Base-by-base conservation (phyloP, 1,140 invertebrate species). In the Scylla paramamosain region DNA sequence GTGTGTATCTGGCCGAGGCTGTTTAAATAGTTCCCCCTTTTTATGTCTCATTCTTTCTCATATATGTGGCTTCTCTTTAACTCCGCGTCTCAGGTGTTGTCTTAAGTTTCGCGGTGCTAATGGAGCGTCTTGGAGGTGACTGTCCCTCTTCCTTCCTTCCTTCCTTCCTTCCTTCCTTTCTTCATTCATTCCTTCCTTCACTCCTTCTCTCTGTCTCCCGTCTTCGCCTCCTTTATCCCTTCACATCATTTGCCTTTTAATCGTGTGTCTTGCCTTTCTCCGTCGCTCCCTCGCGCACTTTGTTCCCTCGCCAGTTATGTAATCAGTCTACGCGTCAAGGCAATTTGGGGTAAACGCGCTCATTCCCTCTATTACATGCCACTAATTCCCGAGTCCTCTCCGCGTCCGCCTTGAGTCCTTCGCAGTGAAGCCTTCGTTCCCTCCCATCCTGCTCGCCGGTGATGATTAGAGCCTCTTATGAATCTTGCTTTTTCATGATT, bases 291-390 rank as follows among this genome's bases (percentile, higher is more conserved):
- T n/a, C 67, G 12, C n/a, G 67, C 67, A 77, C 67, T 77, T 77
- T 77, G 67, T 77, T 77, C 67, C 67, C 67, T 77, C 67, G 67
- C 67, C 67, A 77, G 67, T 77, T 77, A 77, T 77, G 67, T 77
- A 77, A 77, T 77, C 67, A 77, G 67, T 77, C 67, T 25, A 25
- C 67, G 67, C 67, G 67, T 77, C 67, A 77, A 77, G 67, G 67
- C 67, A 77, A 77, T 77, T 77, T 77, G 67, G 67, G 25, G 67
- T 77, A 77, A 77, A 77, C 67, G 67, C 67, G 67, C n/a, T 77
- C 67, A n/a, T 77, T 77, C 67, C 67, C 67, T 77, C 20, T 77
- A 77, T 77, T 77, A n/a, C 67, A 25, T n/a, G 67, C 67, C 67
- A n/a, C 67, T 77, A 77, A 77, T 77, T 77, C 67, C 16, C 67